Conservation (phyloP, 2,113 vertebrate species). For the Ictidomys tridecemlineatus region DNA sequence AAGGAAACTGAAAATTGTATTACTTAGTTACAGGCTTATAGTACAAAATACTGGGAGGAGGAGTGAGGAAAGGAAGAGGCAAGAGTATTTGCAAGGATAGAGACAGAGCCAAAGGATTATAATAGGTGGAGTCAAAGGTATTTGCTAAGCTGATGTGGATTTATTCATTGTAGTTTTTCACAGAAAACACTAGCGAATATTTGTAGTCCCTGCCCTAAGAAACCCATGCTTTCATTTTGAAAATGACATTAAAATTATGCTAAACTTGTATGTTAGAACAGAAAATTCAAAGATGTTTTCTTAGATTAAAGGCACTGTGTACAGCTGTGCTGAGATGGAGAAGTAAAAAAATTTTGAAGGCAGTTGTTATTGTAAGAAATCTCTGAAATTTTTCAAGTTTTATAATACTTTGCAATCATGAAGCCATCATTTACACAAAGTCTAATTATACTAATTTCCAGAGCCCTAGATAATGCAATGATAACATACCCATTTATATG, state of each 20-base stretch:
- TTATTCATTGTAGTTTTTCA: background rate
- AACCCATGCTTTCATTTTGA: background rate
- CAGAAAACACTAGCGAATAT: background rate
- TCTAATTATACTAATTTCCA: slow-evolving; percentile 41
- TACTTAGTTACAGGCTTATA: background rate
- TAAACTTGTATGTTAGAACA: background rate
- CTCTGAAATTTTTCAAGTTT: background rate
- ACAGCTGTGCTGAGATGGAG: background rate
- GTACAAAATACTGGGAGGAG: background rate
- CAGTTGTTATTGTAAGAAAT: slow-evolving; percentile 9
- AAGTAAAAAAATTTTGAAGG: background rate
- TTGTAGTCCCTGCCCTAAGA: background rate
- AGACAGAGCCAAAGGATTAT: background rate
- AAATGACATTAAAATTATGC: slow-evolving; percentile 33
- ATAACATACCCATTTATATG: slow-evolving; percentile 16
- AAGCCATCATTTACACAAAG: slow-evolving; percentile 38
- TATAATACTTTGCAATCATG: background rate
- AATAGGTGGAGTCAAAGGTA: background rate
- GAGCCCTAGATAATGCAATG: background rate
- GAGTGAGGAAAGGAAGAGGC: background rate
- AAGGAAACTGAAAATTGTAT: background rate
- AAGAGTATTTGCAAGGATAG: background rate
- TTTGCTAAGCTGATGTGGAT: background rate
- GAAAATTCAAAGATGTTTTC: slow-evolving; percentile 2
- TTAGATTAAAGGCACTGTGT: background rate